These are phyloP conservation scores for Felis catus DNA, from an alignment of 2,113 vertebrate species.

Conservation along the genomic window F.catus_Fca126_mat1.0 CM031413.1:77090501-77091000, in stretches of 20 bases:
- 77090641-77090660: too few relatives aligned
- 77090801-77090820: background rate
- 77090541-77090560: background rate
- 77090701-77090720: too few relatives aligned
- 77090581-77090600: too few relatives aligned
- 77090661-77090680: too few relatives aligned
- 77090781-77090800: too few relatives aligned
- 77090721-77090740: too few relatives aligned
- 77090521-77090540: background rate
- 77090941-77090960: constrained; percentile 62
- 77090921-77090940: constrained; percentile 18
- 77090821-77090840: background rate
- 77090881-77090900: background rate
- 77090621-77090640: too few relatives aligned
- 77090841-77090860: background rate
- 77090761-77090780: too few relatives aligned
- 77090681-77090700: too few relatives aligned
- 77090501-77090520: too few relatives aligned
- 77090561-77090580: constrained; percentile 32
- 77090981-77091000: constrained; percentile 19
- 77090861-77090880: background rate
- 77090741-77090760: too few relatives aligned
- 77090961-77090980: constrained; percentile 63
- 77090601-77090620: too few relatives aligned
- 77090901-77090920: background rate